Percentiles rank a stretch among this genome's conserved stretches.
These are phyloP conservation scores for Pedetes capensis DNA, from an alignment of 2,113 vertebrate species.

Conservation along the genomic window DNA sequence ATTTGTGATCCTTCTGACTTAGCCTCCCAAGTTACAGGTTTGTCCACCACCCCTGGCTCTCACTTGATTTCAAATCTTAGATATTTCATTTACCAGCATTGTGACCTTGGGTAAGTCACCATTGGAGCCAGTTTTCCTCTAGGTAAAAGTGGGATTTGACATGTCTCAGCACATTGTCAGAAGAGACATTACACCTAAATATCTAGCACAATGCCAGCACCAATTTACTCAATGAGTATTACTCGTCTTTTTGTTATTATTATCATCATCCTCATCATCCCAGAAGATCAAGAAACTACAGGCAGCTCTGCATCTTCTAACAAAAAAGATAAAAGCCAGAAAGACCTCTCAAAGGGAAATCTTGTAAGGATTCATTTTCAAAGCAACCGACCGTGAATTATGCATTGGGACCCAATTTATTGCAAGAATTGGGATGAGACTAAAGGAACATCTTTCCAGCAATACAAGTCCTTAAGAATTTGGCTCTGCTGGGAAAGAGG, in stretches of 20 bases:
- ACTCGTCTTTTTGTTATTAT: neutral
- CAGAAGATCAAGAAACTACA: neutral
- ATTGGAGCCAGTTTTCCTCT: neutral
- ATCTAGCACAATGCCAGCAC: neutral
- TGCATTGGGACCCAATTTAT: neutral
- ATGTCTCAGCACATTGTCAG: neutral
- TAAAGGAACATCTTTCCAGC: constrained; percentile 40
- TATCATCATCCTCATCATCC: neutral
- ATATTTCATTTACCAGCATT: neutral
- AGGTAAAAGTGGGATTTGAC: neutral
- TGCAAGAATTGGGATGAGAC: neutral
- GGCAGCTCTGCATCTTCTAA: neutral
- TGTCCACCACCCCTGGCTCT: too few relatives aligned
- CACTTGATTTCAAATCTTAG: neutral
- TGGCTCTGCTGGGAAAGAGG: constrained; percentile 30
- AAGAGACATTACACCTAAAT: neutral
- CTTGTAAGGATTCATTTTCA: constrained; percentile 29
- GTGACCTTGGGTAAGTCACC: neutral
- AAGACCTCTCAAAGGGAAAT: neutral
- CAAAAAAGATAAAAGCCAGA: neutral
- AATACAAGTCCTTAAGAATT: constrained; percentile 33
- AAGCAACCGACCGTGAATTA: constrained; percentile 12
- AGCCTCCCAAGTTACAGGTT: too few relatives aligned
- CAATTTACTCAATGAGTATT: neutral
- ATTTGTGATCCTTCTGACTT: too few relatives aligned